Evolutionary conservation across 2,797 vertebrate species (phyloP).

Genomic region (Cynopterus sphinx): DNA sequence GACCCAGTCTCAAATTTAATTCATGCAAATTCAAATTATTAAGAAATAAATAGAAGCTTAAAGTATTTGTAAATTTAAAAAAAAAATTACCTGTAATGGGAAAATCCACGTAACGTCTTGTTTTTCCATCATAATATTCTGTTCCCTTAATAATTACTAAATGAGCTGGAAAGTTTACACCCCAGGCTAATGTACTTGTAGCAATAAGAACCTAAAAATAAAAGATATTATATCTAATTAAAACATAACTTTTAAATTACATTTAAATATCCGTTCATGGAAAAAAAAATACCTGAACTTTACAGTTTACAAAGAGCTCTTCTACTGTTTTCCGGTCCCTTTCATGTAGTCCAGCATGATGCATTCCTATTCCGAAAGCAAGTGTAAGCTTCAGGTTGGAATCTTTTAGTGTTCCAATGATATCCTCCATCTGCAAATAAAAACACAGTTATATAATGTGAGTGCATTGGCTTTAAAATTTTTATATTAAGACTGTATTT

Average conservation of each 20-base stretch:
- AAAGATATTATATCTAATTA: constrained; percentile 69
- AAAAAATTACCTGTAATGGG: constrained; percentile 94
- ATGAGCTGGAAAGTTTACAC: constrained; percentile 99
- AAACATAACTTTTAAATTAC: constrained; percentile 71
- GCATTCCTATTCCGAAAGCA: constrained; percentile 98
- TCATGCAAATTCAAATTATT: constrained; percentile 32
- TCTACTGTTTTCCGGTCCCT: constrained; percentile 96
- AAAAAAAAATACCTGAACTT: constrained; percentile 93
- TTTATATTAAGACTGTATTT: not conserved
- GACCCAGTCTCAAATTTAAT: not conserved
- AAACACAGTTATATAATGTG: constrained; percentile 49
- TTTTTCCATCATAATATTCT: constrained; percentile 98
- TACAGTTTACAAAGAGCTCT: constrained; percentile 98
- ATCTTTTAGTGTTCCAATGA: constrained; percentile 94
- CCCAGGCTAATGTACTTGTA: constrained; percentile 98
- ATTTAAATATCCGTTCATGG: constrained; percentile 66
- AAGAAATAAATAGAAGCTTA: constrained; percentile 41
- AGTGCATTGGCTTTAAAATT: not conserved
- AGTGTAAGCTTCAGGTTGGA: constrained; percentile 98
- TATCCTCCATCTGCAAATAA: constrained; percentile 91
- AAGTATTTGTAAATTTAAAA: constrained; percentile 38
- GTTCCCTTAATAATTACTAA: constrained; percentile 98
- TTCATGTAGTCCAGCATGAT: constrained; percentile 97
- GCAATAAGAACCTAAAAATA: constrained; percentile 94
- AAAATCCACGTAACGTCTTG: constrained; percentile 97